A percentile compares a stretch with the other conserved stretches of the same genome.
Conservation (phyloP, 1,140 invertebrate genomes). For the Drosophila grimshawi region DNA sequence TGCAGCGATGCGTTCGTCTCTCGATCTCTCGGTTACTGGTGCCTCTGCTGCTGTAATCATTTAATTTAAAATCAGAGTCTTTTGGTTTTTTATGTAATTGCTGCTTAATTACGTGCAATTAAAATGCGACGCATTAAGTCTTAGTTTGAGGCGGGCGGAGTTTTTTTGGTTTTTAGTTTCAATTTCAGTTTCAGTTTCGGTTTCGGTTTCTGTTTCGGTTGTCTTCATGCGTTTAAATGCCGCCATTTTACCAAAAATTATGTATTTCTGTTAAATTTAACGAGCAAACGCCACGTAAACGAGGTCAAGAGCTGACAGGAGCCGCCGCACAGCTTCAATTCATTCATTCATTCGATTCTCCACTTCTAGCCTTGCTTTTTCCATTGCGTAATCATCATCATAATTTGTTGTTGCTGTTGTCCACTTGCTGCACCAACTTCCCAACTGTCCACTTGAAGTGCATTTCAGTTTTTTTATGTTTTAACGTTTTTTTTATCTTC, state of each 20-base stretch:
- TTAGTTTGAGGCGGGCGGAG: slow-evolving; percentile 49
- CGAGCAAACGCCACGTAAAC: slow-evolving; percentile 43
- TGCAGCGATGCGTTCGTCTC: slow-evolving; percentile 51
- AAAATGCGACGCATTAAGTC: slow-evolving; percentile 66
- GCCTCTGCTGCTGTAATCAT: slow-evolving; percentile 66
- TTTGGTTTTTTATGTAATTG: slow-evolving; percentile 76
- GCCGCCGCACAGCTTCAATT: slow-evolving; percentile 33
- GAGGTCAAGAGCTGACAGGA: slow-evolving; percentile 73
- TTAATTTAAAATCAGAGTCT: slow-evolving; percentile 71
- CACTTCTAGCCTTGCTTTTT: slow-evolving; percentile 20
- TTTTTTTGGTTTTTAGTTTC: slow-evolving; percentile 20
- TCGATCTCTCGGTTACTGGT: slow-evolving; percentile 4
- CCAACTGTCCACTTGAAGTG: slow-evolving; percentile 75
- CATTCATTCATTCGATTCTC: slow-evolving; percentile 46
- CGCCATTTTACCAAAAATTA: slow-evolving; percentile 19
- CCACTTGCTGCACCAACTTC: slow-evolving; percentile 60
- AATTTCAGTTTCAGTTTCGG: not conserved
- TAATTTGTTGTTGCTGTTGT: slow-evolving; percentile 63
- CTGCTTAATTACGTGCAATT: slow-evolving; percentile 73
- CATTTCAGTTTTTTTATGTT: slow-evolving; percentile 43
- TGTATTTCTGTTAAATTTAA: slow-evolving; percentile 36
- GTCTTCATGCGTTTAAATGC: slow-evolving; percentile 22
- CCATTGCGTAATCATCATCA: slow-evolving; percentile 72
- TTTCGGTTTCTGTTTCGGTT: not conserved
- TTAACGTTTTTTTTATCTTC: slow-evolving; percentile 1